phyloP scores from a whole-genome alignment of 2,888 invertebrate genomes.

The Thelaira solivaga region DNA sequence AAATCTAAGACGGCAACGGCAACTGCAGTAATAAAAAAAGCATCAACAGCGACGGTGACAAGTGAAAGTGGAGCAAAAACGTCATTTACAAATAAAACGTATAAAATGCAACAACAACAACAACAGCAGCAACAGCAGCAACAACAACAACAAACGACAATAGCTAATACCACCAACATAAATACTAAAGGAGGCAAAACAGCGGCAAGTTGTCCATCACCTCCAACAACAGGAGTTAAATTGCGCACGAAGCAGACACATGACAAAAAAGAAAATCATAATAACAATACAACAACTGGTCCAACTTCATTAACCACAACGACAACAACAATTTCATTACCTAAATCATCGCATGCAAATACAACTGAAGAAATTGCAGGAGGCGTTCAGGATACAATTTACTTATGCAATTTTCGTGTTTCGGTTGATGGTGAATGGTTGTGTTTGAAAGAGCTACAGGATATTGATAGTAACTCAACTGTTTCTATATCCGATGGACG shows the following conservation, averaged over 20 bases:
- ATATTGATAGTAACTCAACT: slow-evolving; percentile 81
- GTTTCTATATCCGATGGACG: slow-evolving; percentile 50
- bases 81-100: slow-evolving; percentile 59
- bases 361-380: slow-evolving; percentile 75
- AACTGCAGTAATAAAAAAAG: slow-evolving; percentile 44
- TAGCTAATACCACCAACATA: slow-evolving; percentile 45
- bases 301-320: slow-evolving; percentile 6
- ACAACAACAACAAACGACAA: slow-evolving; percentile 50
- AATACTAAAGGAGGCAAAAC: slow-evolving; percentile 25
- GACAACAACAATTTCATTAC: slow-evolving; percentile 74
- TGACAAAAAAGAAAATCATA: slow-evolving; percentile 63
- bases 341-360: slow-evolving; percentile 77
- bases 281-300: slow-evolving; percentile 60
- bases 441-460: slow-evolving; percentile 94
- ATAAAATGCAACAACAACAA: slow-evolving; percentile 63
- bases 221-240: slow-evolving; percentile 44
- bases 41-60: not conserved
- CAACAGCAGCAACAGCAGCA: slow-evolving; percentile 65
- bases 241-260: slow-evolving; percentile 55
- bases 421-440: slow-evolving; percentile 98
- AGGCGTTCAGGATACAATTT: slow-evolving; percentile 96
- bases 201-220: slow-evolving; percentile 55
- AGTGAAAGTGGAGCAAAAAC: slow-evolving; percentile 30
- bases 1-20: slow-evolving; percentile 13
- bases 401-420: slow-evolving; percentile 97